Evolutionary conservation across 2,797 vertebrate genomes (phyloP).

Genomic region (Syncerus caffer): DNA sequence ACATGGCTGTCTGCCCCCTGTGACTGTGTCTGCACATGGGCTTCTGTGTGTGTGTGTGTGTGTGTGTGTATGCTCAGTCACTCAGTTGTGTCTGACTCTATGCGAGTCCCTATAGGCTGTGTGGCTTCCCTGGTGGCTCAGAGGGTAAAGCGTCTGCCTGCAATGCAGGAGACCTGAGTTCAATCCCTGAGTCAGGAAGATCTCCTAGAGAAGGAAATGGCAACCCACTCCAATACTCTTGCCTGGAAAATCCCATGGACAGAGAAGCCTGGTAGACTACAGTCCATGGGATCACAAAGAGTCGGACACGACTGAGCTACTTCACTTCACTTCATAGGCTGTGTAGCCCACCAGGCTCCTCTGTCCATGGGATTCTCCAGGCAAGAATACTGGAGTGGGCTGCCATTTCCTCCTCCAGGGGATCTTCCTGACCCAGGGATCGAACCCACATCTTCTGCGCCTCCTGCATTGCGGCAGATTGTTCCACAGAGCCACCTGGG

Average conservation of each 20-base stretch:
- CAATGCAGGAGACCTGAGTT: too few relatives aligned
- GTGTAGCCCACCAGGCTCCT: neutral
- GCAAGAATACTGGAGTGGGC: neutral
- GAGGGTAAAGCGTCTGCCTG: too few relatives aligned
- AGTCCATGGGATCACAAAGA: too few relatives aligned
- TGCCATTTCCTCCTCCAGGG: neutral
- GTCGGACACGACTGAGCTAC: too few relatives aligned
- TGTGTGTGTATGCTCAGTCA: too few relatives aligned
- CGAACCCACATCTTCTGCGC: neutral
- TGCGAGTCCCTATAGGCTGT: neutral
- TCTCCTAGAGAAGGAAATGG: too few relatives aligned
- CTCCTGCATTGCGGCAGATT: neutral
- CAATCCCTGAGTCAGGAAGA: too few relatives aligned
- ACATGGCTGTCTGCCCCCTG: neutral
- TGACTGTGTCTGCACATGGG: neutral
- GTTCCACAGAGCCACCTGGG: neutral
- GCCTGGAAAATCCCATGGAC: too few relatives aligned
- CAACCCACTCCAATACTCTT: too few relatives aligned
- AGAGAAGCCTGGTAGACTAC: too few relatives aligned
- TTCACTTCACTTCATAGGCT: neutral
- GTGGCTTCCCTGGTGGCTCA: neutral
- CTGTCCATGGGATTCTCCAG: neutral
- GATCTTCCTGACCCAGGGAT: neutral
- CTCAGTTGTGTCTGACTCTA: neutral
- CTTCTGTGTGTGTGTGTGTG: neutral